Evolutionary conservation across 2,113 vertebrate species (phyloP), one percentile per base, ranked within the genome.

Genomic region (Peromyscus maniculatus): DNA sequence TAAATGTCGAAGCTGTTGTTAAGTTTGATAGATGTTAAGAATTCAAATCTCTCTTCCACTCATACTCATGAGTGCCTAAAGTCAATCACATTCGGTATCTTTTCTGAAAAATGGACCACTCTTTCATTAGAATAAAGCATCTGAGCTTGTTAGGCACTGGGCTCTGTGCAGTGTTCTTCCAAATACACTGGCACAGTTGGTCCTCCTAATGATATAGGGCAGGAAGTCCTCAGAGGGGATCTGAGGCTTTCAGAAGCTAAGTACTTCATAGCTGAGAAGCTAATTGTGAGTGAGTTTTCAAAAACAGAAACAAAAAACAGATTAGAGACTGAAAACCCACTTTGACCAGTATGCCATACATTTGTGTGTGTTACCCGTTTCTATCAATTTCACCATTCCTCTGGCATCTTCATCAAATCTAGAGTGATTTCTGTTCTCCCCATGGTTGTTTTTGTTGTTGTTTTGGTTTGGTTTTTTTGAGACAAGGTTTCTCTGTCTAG

Each of bases 1-100:
- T 93, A 92, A 97, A 83, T 77, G 7, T 88, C 83, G 96, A 93
- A 89, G n/a, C 43, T 31, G 11, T 75, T 78, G 31, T 87, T 97
- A 96, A 80, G 24, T 49, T 93, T 69, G 22, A 49, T 88, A 39
- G 28, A 64, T 88, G 94, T 97, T 89, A 52, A 31, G 77, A 95
- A 91, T 92, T 91, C 5, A 91, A 39, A 59, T 86, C 24, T 95
- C 1, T 95, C n/a, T 90, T 94, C 62, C 22, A 10, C 64, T 96
- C 71, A 91, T 5, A 71, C 43, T 90, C 49, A 49, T 15, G 3
- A 88, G n/a, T 46, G 24, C 89, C 55, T 75, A 62, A 95, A 95
- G 49, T 90, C 94, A 96, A 43, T 26, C 4, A 19, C 4, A 19
- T 82, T 91, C 12, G 78, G 0, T 92, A 15, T 91, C 64, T 91